Conservation (phyloP, 2,888 invertebrate species). For the Bellardia bayeri region DNA sequence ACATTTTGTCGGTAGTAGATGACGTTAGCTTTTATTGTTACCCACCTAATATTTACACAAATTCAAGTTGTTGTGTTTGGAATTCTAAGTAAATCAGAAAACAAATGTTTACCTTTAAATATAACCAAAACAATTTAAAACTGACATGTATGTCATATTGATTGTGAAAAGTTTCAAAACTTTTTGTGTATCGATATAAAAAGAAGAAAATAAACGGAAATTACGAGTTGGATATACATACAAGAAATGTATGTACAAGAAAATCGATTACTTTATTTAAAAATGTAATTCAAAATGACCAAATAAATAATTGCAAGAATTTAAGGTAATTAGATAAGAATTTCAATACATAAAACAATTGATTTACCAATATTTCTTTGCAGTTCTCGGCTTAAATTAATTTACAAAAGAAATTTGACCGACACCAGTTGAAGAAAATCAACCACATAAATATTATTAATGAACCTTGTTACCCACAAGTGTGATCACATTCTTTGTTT, state of each 20-base stretch:
- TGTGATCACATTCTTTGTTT: too few relatives aligned
- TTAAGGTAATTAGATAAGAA: neutral
- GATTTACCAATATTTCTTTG: too few relatives aligned
- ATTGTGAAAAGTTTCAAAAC: neutral
- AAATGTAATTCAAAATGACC: too few relatives aligned
- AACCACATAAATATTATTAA: too few relatives aligned
- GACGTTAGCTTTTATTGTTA: neutral
- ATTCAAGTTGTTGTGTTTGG: neutral
- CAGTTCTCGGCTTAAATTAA: too few relatives aligned
- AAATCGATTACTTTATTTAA: neutral
- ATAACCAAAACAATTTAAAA: constrained; percentile 17
- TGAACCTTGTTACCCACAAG: too few relatives aligned
- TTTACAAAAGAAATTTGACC: too few relatives aligned
- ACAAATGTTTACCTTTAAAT: constrained; percentile 3
- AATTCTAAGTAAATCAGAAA: neutral
- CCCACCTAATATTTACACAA: neutral
- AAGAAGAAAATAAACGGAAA: neutral
- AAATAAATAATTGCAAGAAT: neutral
- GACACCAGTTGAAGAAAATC: too few relatives aligned
- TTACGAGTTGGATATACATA: neutral
- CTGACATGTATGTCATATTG: constrained; percentile 15
- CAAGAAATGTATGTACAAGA: neutral
- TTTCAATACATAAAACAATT: neutral
- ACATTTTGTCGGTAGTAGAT: too few relatives aligned
- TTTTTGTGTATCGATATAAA: constrained; percentile 7